phyloP scores from a whole-genome alignment of 2,797 vertebrate genomes.

The Toxotes lorentzi region DNA sequence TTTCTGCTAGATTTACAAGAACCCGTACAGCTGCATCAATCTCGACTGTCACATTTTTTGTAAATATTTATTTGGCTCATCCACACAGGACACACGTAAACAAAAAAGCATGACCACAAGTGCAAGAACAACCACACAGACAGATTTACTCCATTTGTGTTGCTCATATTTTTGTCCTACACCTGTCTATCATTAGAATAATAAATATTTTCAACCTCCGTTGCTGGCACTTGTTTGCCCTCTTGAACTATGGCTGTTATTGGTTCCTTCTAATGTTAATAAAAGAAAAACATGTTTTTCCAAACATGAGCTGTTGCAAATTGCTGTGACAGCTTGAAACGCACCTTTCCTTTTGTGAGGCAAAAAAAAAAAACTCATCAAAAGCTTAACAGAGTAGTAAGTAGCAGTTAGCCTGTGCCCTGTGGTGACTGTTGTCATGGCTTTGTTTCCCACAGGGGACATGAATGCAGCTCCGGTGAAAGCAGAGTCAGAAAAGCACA shows the following conservation, averaged over 20 bases:
- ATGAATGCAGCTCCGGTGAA: constrained; percentile 40
- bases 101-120: background rate
- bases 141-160: background rate
- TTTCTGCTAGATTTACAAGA: too few species aligned
- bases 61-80: background rate
- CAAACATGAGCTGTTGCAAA: constrained; percentile 4
- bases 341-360: constrained; percentile 6
- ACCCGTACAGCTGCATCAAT: too few species aligned
- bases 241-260: background rate
- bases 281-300: constrained; percentile 62
- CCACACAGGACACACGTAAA: background rate
- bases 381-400: constrained; percentile 24
- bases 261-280: background rate
- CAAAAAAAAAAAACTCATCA: constrained; percentile 10
- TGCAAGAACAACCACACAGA: background rate
- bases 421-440: constrained; percentile 49
- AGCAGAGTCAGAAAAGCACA: constrained; percentile 29
- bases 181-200: background rate
- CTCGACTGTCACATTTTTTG: too few species aligned
- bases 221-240: constrained; percentile 6
- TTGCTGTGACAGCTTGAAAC: background rate
- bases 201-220: constrained; percentile 14
- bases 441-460: constrained; percentile 17
- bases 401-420: constrained; percentile 33
- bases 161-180: background rate